Evolutionary conservation across 2,888 invertebrate species (phyloP).

Genomic region (Temnothorax ravouxi): DNA sequence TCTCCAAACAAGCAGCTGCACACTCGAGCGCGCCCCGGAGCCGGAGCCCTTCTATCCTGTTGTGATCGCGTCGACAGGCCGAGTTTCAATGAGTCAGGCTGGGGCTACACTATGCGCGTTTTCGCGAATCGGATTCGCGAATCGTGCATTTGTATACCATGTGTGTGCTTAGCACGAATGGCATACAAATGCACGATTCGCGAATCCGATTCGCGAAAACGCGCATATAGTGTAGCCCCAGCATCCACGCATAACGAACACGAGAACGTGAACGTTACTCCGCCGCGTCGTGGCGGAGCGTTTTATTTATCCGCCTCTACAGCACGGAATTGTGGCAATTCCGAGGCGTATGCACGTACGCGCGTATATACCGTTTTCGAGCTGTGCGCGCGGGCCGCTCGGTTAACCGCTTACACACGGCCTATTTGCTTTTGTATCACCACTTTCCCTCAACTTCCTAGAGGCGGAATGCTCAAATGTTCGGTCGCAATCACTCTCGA

Average conservation of each 20-base stretch:
- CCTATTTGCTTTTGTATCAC: conserved; percentile 5
- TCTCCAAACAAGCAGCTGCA: conserved; percentile 60
- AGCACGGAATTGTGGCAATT: not conserved
- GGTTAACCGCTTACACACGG: not conserved
- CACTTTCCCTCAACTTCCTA: conserved; percentile 41
- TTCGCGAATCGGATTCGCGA: no score
- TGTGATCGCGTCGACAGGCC: not conserved
- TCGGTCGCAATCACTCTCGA: not conserved
- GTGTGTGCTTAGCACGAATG: no score
- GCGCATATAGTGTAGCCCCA: no score
- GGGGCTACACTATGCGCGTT: no score
- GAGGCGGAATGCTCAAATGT: not conserved
- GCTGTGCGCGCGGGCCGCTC: not conserved
- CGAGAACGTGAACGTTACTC: not conserved
- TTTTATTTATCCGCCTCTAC: conserved; percentile 4
- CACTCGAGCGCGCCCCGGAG: not conserved
- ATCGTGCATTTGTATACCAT: no score
- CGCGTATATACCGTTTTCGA: not conserved
- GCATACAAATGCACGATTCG: no score
- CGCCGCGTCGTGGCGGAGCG: not conserved
- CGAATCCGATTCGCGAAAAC: no score
- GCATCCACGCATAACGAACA: not conserved
- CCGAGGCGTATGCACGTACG: not conserved
- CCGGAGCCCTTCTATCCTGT: not conserved
- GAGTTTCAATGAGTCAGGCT: conserved; percentile 31